phyloP scores from a whole-genome alignment of 2,113 vertebrate genomes.

The Rhinogobius similis region DNA sequence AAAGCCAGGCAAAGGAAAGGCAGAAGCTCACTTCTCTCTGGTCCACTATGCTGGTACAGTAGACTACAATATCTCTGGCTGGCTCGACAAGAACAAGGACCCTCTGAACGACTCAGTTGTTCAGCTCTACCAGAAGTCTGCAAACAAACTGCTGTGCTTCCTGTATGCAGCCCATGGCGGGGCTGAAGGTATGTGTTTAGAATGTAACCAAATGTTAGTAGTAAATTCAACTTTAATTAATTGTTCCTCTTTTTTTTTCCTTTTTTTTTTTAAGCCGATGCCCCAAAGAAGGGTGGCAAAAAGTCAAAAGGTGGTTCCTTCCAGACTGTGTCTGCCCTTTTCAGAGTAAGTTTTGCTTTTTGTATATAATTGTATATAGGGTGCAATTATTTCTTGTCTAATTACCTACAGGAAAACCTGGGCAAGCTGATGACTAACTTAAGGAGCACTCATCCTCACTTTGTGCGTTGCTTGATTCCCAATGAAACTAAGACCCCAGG shows the following conservation, averaged over 20 bases:
- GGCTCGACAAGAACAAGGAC: slow-evolving; percentile 14
- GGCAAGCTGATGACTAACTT: too few relatives aligned
- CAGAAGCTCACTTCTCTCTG: slow-evolving; percentile 10
- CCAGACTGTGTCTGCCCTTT: slow-evolving; percentile 70
- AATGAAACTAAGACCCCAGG: too few relatives aligned
- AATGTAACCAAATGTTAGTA: neutral
- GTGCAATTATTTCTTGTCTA: too few relatives aligned
- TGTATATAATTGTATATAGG: too few relatives aligned
- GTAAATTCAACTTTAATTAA: too few relatives aligned
- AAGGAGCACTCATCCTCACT: too few relatives aligned
- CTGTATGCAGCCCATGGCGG: slow-evolving; percentile 16
- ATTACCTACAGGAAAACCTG: too few relatives aligned
- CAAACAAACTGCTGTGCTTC: slow-evolving; percentile 3
- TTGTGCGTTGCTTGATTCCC: too few relatives aligned
- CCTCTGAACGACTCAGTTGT: slow-evolving; percentile 11
- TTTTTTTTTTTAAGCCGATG: too few relatives aligned
- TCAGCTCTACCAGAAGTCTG: slow-evolving; percentile 9
- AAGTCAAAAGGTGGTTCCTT: slow-evolving; percentile 65
- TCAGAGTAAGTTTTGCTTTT: slow-evolving; percentile 45
- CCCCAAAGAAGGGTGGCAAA: slow-evolving; percentile 66
- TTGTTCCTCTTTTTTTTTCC: too few relatives aligned
- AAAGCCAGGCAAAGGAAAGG: slow-evolving; percentile 8
- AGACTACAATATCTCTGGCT: slow-evolving; percentile 6
- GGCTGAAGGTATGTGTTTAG: slow-evolving; percentile 29
- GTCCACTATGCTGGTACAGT: slow-evolving; percentile 11